Base-by-base conservation (phyloP, 2,888 invertebrate genomes). In the Mesorhabditis belari region DNA sequence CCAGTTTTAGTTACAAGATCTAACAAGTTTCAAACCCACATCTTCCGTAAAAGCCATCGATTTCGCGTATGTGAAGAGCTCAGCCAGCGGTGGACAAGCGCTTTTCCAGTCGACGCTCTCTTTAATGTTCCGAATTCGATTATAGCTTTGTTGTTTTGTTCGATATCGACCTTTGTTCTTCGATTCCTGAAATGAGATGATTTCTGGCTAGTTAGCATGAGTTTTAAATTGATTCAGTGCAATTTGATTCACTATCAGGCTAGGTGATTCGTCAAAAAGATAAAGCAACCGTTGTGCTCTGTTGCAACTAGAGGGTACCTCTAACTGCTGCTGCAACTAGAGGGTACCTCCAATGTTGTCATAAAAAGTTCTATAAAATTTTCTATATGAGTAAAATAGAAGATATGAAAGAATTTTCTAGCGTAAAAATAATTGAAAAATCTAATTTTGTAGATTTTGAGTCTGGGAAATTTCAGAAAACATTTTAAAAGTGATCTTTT, bases 61-160 rank as follows among this genome's bases (percentile, higher is more conserved):
- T 27, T 56, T 35, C 12, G 68, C 63, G 52, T 74, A 75, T 3
- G 29, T 44, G 25, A 74, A 67, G 60, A 67, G 74, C 12, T 66
- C 58, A 29, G 65, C 68, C 70, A 75, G 61, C 12, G 63, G 55
- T 3, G 69, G 69, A 52, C 75, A 75, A 12, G 66, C 57, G 17
- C 60, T 52, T 5, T 55, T 57, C 71, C 71, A 71, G 51, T 64
- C 59, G 24, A 70, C 59, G 26, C 57, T 66, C 49, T 74, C 74
- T 53, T 75, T 75, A 55, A 66, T 29, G 9, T 61, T 50, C 51
- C 62, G 56, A 51, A 75, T 74, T 17, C 65, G 44, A 12, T 57
- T 60, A 57, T 65, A 70, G 49, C 64, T 54, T 52, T 62, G 67
- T n/a, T 65, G 66, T 19, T 62, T 64, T 29, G 61, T 28, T 1